These are phyloP conservation scores for Melinaea menophilus DNA, from an alignment of 2,888 invertebrate genomes.

Conservation along the genomic window DNA sequence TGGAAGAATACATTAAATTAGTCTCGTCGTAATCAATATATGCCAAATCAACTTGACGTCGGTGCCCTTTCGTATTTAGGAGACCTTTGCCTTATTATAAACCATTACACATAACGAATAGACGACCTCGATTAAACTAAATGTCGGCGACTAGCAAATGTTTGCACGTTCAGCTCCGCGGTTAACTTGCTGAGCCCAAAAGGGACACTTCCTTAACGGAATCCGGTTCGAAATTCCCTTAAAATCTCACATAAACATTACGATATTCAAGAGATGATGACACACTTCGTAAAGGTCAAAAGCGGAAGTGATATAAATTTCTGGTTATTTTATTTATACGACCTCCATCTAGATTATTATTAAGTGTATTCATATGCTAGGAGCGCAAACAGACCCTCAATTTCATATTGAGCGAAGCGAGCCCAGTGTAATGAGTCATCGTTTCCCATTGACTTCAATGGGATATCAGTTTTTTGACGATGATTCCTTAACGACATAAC, in stretches of 20 bases:
- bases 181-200: not conserved
- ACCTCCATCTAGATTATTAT: slow-evolving; percentile 13
- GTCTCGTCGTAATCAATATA: not conserved
- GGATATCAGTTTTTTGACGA: too few relatives aligned
- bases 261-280: slow-evolving; percentile 26
- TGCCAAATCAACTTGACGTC: not conserved
- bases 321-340: slow-evolving; percentile 15
- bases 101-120: not conserved
- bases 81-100: slow-evolving; percentile 5
- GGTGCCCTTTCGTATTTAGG: not conserved
- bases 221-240: slow-evolving; percentile 25
- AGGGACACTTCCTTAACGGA: not conserved
- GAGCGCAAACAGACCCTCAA: too few relatives aligned
- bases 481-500: too few relatives aligned
- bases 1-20: too few relatives aligned
- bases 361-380: not conserved
- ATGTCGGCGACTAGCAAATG: slow-evolving; percentile 1
- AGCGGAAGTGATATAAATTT: slow-evolving; percentile 33
- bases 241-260: slow-evolving; percentile 13
- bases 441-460: too few relatives aligned
- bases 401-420: too few relatives aligned
- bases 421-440: too few relatives aligned
- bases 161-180: not conserved
- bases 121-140: slow-evolving; percentile 3
- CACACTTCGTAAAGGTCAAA: slow-evolving; percentile 34